Percentiles rank a stretch among this genome's conserved stretches.
These are phyloP conservation scores for Epinephelus lanceolatus DNA, from an alignment of 2,113 vertebrate genomes.

Conservation along the genomic window DNA sequence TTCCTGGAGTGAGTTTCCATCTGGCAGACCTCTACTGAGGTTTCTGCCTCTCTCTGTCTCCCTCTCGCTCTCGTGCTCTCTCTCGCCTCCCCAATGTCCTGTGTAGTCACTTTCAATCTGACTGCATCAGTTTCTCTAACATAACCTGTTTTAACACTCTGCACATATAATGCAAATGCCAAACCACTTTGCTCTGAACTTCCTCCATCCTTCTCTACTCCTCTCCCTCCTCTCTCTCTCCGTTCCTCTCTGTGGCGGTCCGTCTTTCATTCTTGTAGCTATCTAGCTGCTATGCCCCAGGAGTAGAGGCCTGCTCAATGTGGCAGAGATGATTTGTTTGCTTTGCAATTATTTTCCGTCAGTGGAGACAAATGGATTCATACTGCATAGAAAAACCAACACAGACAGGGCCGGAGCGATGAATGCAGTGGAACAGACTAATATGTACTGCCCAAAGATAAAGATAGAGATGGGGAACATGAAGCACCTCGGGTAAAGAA, in stretches of 20 bases:
- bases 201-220: slow-evolving; percentile 36
- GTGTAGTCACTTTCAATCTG: slow-evolving; percentile 79
- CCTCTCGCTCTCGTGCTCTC: slow-evolving; percentile 4
- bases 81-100: slow-evolving; percentile 41
- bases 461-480: slow-evolving; percentile 61
- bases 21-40: slow-evolving; percentile 58
- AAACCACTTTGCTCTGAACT: slow-evolving; percentile 67
- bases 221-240: slow-evolving; percentile 39
- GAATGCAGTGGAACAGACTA: slow-evolving; percentile 55
- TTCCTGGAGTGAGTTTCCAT: slow-evolving; percentile 78
- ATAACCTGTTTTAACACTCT: slow-evolving; percentile 77
- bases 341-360: slow-evolving; percentile 98
- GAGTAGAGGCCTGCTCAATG: slow-evolving; percentile 89
- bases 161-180: slow-evolving; percentile 79
- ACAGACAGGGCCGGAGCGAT: slow-evolving; percentile 78
- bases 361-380: slow-evolving; percentile 97
- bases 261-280: slow-evolving; percentile 73
- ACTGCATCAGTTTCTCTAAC: slow-evolving; percentile 73
- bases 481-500: slow-evolving; percentile 44
- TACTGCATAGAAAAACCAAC: slow-evolving; percentile 81
- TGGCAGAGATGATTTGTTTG: slow-evolving; percentile 96
- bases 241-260: slow-evolving; percentile 49
- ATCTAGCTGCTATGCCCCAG: slow-evolving; percentile 80
- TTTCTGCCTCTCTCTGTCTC: slow-evolving; percentile 16
- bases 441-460: slow-evolving; percentile 53